phyloP scores from a whole-genome alignment of 2,113 vertebrate genomes.

The Dipodomys ordii region DNA sequence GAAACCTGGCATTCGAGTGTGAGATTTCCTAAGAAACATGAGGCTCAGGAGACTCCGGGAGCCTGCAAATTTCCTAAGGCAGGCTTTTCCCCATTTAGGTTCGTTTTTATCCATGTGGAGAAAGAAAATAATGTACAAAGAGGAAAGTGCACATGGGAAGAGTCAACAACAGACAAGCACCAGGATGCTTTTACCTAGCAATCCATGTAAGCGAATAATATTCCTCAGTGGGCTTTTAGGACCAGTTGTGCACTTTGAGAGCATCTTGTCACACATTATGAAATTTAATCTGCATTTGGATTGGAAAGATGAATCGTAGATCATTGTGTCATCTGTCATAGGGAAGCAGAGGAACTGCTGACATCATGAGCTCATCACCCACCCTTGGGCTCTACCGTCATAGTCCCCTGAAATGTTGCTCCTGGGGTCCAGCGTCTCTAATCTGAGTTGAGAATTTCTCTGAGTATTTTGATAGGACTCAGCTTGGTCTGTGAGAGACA shows the following conservation, averaged over 20 bases:
- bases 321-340: not conserved
- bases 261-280: not conserved
- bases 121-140: not conserved
- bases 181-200: not conserved
- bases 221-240: not conserved
- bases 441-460: not conserved
- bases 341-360: slow-evolving; percentile 3
- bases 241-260: not conserved
- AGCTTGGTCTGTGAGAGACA: not conserved
- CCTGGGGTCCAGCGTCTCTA: not conserved
- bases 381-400: not conserved
- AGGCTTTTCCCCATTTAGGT: not conserved
- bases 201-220: not conserved
- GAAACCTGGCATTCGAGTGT: not conserved
- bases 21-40: not conserved
- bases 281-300: slow-evolving; percentile 38
- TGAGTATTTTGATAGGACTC: not conserved
- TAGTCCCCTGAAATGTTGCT: accelerated
- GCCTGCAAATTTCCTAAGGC: not conserved
- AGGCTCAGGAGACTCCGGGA: not conserved
- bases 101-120: not conserved
- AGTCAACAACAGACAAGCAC: not conserved
- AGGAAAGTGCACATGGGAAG: not conserved
- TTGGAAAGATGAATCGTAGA: slow-evolving; percentile 20
- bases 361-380: not conserved